phyloP scores from a whole-genome alignment of 2,797 vertebrate species.

The Onychomys arenicola region DNA sequence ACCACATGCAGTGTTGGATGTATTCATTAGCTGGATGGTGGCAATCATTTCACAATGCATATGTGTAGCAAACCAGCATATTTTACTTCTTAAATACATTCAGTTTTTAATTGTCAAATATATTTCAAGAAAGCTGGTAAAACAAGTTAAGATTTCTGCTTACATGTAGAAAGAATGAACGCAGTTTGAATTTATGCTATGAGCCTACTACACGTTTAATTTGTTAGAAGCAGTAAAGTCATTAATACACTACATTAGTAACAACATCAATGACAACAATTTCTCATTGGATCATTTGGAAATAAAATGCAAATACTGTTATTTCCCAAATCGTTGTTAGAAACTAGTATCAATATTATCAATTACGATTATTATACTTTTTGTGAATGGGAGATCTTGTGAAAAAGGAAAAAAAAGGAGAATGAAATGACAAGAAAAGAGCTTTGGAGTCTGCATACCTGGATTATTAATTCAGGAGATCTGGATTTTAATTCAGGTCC shows the following conservation, averaged over 20 bases:
- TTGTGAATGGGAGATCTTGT: neutral
- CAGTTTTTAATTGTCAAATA: neutral
- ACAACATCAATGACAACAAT: neutral
- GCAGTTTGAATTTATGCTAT: neutral
- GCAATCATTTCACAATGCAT: neutral
- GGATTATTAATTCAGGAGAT: conserved; percentile 31
- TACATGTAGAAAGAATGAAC: neutral
- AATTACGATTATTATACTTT: conserved; percentile 20
- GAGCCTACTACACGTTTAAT: neutral
- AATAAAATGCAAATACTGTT: neutral
- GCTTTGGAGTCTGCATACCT: neutral
- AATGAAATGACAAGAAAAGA: neutral
- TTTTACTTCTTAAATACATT: neutral
- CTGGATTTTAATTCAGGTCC: conserved; percentile 12
- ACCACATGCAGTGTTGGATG: neutral
- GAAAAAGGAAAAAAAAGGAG: neutral
- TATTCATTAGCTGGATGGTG: neutral
- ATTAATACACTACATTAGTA: neutral
- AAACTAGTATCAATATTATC: neutral
- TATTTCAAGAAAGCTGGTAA: neutral
- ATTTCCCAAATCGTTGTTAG: conserved; percentile 10
- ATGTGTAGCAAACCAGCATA: neutral
- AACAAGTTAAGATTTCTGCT: neutral
- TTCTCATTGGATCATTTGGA: neutral
- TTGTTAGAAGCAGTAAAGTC: neutral